Percentiles rank a stretch among this genome's conserved stretches.
Evolutionary conservation across 1,140 invertebrate genomes (phyloP).

Genomic region (Euwallacea fornicatus): DNA sequence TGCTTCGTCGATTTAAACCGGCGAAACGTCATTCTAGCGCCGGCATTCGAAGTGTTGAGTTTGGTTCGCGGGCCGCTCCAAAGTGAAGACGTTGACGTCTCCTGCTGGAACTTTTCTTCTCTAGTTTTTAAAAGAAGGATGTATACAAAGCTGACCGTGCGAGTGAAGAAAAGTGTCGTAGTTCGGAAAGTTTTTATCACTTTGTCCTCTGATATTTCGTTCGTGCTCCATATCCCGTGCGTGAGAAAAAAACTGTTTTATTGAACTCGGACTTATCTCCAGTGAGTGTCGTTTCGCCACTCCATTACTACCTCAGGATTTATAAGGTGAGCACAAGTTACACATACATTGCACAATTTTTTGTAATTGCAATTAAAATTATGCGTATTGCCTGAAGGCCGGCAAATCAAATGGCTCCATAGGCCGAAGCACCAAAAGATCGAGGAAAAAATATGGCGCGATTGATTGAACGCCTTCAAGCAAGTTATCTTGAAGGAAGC

Average conservation of each 20-base stretch:
- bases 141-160: constrained; percentile 53
- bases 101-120: constrained; percentile 14
- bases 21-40: constrained; percentile 18
- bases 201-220: constrained; percentile 47
- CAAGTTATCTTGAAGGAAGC: no score
- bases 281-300: neutral
- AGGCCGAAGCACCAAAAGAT: no score
- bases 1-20: constrained; percentile 14
- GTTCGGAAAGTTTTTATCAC: constrained; percentile 45
- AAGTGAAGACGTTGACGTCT: constrained; percentile 33
- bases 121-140: constrained; percentile 44
- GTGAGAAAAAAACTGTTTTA: constrained; percentile 54
- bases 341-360: neutral
- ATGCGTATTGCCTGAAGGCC: no score
- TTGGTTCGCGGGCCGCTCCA: constrained; percentile 37
- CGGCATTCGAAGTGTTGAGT: constrained; percentile 33
- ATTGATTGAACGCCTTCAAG: no score
- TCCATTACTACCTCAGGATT: constrained; percentile 13
- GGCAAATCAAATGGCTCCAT: no score
- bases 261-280: constrained; percentile 30
- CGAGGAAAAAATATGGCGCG: no score
- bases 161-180: constrained; percentile 53
- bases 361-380: neutral
- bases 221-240: constrained; percentile 51
- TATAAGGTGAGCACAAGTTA: neutral